These are phyloP conservation scores for Xiphydria camelus DNA, from an alignment of 2,888 invertebrate species.

Conservation along the genomic window DNA sequence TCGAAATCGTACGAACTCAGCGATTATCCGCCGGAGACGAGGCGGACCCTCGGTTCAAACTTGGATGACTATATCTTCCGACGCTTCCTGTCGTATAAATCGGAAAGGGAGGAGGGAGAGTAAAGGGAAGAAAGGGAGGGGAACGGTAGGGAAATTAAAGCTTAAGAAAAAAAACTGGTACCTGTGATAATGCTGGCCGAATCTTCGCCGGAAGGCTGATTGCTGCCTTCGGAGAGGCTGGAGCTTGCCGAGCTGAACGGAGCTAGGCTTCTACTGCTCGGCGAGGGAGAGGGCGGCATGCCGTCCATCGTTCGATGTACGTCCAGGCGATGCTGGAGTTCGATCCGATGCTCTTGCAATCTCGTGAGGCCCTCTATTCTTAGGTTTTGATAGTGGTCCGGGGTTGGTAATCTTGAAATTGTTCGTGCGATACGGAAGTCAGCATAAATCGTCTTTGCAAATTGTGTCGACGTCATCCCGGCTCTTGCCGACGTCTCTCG, in stretches of 20 bases:
- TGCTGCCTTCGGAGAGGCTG: slow-evolving; percentile 75
- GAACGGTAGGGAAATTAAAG: slow-evolving; percentile 9
- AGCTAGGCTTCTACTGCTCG: slow-evolving; percentile 76
- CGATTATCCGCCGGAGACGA: slow-evolving; percentile 4
- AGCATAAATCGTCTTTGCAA: slow-evolving; percentile 55
- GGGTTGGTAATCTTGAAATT: slow-evolving; percentile 53
- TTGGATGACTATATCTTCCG: no score
- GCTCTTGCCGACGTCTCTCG: no score
- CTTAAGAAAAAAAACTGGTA: slow-evolving; percentile 62
- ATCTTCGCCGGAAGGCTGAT: slow-evolving; percentile 60
- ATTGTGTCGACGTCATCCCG: no score
- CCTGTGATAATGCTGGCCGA: slow-evolving; percentile 87
- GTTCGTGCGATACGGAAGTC: slow-evolving; percentile 29
- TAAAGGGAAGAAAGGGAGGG: slow-evolving; percentile 19
- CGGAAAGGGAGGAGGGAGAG: no score
- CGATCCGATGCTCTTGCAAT: slow-evolving; percentile 56
- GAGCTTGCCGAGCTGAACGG: slow-evolving; percentile 91
- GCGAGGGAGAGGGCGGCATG: slow-evolving; percentile 81
- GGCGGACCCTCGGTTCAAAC: no score
- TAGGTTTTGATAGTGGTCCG: slow-evolving; percentile 55
- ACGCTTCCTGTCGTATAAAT: no score
- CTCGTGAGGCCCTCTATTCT: slow-evolving; percentile 56
- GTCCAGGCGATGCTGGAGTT: slow-evolving; percentile 55
- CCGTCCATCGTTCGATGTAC: slow-evolving; percentile 59
- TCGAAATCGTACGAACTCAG: slow-evolving; percentile 15